Conservation (phyloP, 2,113 vertebrate genomes). For the Uria aalge region DNA sequence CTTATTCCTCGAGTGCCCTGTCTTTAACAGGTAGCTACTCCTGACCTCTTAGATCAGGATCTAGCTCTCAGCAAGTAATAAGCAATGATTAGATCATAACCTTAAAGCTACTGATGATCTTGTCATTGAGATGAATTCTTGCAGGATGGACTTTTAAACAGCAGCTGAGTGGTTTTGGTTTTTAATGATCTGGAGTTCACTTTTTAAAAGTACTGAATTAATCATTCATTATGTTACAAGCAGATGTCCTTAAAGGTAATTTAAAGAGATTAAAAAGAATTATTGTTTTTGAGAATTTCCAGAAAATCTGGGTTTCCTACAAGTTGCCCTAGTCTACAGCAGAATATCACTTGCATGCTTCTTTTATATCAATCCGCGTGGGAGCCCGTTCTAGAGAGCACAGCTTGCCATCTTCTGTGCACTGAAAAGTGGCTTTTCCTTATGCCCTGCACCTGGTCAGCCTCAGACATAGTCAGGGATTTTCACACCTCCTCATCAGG, state of each 20-base stretch:
- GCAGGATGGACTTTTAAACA: background rate
- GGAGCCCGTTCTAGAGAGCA: background rate
- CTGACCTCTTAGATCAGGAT: background rate
- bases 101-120: background rate
- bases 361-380: background rate
- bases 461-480: background rate
- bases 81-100: background rate
- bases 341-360: background rate
- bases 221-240: background rate
- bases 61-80: background rate
- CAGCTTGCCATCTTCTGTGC: background rate
- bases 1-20: background rate
- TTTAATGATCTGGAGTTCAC: constrained; percentile 16
- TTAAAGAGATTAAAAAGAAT: constrained; percentile 1
- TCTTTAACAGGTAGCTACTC: background rate
- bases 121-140: constrained; percentile 11
- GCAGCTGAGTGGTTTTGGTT: background rate
- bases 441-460: background rate
- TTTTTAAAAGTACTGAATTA: background rate
- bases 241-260: background rate
- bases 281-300: background rate
- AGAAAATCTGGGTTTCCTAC: background rate
- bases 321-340: background rate
- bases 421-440: background rate
- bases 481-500: constrained; percentile 14